These are phyloP conservation scores for Todiramphus saurophagus DNA, from an alignment of 2,113 vertebrate genomes.

Conservation along the genomic window DNA sequence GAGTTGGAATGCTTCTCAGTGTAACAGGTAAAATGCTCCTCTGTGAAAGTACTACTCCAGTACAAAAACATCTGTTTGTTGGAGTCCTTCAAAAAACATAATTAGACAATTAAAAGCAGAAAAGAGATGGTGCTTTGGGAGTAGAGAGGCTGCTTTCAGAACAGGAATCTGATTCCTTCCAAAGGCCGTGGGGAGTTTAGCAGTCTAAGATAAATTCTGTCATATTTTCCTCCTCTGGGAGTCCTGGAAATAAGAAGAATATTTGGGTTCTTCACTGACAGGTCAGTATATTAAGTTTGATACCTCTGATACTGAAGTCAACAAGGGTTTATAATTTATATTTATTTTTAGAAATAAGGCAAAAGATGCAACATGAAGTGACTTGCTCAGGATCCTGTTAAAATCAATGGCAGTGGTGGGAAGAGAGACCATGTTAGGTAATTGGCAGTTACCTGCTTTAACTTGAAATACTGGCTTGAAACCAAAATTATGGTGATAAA, in stretches of 20 bases:
- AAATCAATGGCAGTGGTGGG: background rate
- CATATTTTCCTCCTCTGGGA: background rate
- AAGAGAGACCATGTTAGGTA: background rate
- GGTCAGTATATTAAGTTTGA: background rate
- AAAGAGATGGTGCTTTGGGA: background rate
- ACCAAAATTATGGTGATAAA: background rate
- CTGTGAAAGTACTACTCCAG: background rate
- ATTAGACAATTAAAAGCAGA: background rate
- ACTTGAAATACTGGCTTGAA: background rate
- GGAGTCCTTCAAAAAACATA: slow-evolving; percentile 14
- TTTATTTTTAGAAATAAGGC: background rate
- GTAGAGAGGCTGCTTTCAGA: background rate
- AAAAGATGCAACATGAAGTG: background rate
- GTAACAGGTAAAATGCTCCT: background rate
- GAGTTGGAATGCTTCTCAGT: background rate
- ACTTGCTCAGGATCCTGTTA: background rate
- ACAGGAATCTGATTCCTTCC: background rate
- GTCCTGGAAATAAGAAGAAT: background rate
- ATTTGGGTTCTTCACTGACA: background rate
- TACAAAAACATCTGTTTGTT: background rate
- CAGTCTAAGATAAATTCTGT: background rate
- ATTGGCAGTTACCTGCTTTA: background rate
- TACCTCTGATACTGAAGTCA: background rate
- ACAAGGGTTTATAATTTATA: background rate
- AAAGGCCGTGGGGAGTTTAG: background rate